Conservation (phyloP, 2,888 invertebrate species). For the Luperina nickerlii region DNA sequence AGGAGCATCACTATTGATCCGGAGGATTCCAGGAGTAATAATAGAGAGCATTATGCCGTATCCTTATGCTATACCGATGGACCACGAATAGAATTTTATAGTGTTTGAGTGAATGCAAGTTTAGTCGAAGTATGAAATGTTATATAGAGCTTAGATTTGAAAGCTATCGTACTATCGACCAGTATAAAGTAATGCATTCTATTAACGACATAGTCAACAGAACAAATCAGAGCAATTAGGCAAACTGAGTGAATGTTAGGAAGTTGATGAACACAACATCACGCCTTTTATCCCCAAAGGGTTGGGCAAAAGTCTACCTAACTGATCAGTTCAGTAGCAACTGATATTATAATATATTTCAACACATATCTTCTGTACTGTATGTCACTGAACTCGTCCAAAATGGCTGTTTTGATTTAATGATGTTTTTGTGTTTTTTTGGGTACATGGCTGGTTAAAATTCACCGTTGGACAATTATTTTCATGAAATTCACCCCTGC, state of each 20-base stretch:
- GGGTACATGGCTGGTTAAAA: too few species aligned
- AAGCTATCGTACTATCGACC: not conserved
- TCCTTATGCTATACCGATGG: conserved; percentile 49
- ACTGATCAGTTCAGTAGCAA: too few species aligned
- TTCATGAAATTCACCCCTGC: too few species aligned
- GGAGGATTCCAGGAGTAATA: conserved; percentile 55
- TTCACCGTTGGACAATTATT: too few species aligned
- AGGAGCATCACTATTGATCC: conserved; percentile 70
- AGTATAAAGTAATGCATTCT: not conserved
- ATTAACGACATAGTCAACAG: too few species aligned
- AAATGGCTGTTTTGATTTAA: too few species aligned
- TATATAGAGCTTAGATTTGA: not conserved
- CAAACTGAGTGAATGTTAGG: not conserved
- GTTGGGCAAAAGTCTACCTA: too few species aligned
- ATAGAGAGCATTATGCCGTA: conserved; percentile 53
- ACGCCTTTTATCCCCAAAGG: too few species aligned
- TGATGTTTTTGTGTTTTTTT: too few species aligned
- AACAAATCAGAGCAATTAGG: not conserved
- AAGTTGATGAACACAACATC: not conserved
- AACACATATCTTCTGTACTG: too few species aligned
- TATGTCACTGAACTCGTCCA: too few species aligned
- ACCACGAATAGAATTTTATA: conserved; percentile 16
- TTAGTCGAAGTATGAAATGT: not conserved
- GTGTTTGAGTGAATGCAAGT: not conserved
- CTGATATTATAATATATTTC: too few species aligned